Evolutionary conservation across 2,888 invertebrate species (phyloP).

Genomic region (Mythimna ferrago): DNA sequence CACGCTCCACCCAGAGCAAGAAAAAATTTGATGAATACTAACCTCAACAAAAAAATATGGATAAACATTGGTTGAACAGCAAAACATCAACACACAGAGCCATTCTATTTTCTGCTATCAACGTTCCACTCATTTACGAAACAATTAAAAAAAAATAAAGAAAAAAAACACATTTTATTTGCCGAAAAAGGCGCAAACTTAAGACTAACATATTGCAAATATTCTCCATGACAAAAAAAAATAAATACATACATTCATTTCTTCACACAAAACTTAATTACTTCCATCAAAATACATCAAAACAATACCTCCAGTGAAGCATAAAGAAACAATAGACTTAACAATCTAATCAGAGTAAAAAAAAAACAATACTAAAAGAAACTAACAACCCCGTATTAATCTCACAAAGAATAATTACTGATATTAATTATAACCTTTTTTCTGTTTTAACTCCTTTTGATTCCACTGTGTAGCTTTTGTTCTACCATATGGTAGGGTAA

Average conservation of each 20-base stretch:
- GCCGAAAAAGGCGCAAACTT: no score
- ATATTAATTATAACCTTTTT: conserved; percentile 87
- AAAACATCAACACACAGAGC: background rate
- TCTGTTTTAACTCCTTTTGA: conserved; percentile 76
- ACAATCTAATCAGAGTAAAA: conserved; percentile 68
- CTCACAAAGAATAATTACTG: conserved; percentile 85
- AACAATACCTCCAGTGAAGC: conserved; percentile 68
- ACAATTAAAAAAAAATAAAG: background rate
- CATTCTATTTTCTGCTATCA: background rate
- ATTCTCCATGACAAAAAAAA: no score
- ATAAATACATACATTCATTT: background rate
- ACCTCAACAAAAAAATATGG: no score
- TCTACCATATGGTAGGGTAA: conserved; percentile 73
- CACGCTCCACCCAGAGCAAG: no score
- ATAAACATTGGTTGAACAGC: no score
- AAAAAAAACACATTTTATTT: no score
- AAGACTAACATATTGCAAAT: no score
- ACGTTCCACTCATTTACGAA: background rate
- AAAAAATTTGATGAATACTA: no score
- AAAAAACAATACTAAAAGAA: conserved; percentile 72
- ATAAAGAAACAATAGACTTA: conserved; percentile 59
- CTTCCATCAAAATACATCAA: conserved; percentile 37
- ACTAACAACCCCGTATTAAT: conserved; percentile 58
- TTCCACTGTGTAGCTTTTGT: conserved; percentile 66
- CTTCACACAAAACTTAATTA: conserved; percentile 28